These are phyloP conservation scores for Coelinius sp. DNA, from an alignment of 2,888 invertebrate genomes.

Conservation along the genomic window DNA sequence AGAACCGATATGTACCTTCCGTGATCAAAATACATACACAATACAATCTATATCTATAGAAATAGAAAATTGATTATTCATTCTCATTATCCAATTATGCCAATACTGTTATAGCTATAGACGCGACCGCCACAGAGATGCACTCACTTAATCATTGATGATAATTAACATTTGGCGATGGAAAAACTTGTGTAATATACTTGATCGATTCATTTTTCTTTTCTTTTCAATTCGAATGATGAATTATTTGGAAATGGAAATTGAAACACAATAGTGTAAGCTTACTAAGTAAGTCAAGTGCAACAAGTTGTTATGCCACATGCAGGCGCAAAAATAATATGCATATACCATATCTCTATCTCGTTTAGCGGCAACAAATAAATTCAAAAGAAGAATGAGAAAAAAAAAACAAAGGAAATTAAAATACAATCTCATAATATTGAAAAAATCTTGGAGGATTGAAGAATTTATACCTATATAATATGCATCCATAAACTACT, in stretches of 20 bases:
- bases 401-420: background rate
- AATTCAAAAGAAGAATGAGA: background rate
- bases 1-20: background rate
- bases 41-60: too few relatives aligned
- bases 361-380: background rate
- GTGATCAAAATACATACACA: too few relatives aligned
- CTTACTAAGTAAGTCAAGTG: background rate
- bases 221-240: too few relatives aligned
- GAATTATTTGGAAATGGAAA: too few relatives aligned
- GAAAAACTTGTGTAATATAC: too few relatives aligned
- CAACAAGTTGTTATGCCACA: conserved; percentile 15
- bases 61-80: background rate
- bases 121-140: background rate
- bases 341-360: background rate
- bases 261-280: too few relatives aligned
- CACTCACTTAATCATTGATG: background rate
- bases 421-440: background rate
- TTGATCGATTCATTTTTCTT: too few relatives aligned
- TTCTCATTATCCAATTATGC: background rate
- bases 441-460: background rate
- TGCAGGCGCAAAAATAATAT: background rate
- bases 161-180: too few relatives aligned
- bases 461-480: background rate
- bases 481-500: background rate
- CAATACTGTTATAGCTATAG: background rate